Evolutionary conservation across 2,888 invertebrate genomes (phyloP).

Genomic region (Emmelina monodactyla): DNA sequence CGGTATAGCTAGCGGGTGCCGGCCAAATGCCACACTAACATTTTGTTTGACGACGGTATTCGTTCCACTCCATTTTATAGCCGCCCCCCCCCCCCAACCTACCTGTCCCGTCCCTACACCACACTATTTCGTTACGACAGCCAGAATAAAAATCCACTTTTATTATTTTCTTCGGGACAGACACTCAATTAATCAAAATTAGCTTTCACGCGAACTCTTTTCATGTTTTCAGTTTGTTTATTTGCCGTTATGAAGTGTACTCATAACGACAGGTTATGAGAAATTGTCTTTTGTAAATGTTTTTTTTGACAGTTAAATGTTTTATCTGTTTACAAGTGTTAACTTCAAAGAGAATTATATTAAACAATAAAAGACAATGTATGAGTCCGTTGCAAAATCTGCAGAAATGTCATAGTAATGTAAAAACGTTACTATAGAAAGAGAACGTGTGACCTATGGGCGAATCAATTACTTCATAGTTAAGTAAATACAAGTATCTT

Average conservation of each 20-base stretch:
- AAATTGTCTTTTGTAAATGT: neutral
- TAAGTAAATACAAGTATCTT: no score
- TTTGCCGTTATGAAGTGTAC: neutral
- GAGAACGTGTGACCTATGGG: no score
- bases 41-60: constrained; percentile 32
- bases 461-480: no score
- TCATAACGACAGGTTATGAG: neutral
- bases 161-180: constrained; percentile 4
- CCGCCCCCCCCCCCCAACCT: constrained; percentile 16
- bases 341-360: no score
- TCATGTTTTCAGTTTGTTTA: constrained; percentile 1
- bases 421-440: no score
- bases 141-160: constrained; percentile 1
- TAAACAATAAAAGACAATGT: no score
- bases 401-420: constrained; percentile 1
- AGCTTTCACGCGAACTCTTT: neutral
- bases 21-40: constrained; percentile 49
- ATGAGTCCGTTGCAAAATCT: no score
- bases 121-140: constrained; percentile 9
- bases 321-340: neutral
- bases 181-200: constrained; percentile 6
- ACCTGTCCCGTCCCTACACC: constrained; percentile 21
- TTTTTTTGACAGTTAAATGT: neutral
- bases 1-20: neutral
- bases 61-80: constrained; percentile 39